These are phyloP conservation scores for Solenopsis fugax DNA, from an alignment of 1,140 invertebrate species.

Conservation along the genomic window DNA sequence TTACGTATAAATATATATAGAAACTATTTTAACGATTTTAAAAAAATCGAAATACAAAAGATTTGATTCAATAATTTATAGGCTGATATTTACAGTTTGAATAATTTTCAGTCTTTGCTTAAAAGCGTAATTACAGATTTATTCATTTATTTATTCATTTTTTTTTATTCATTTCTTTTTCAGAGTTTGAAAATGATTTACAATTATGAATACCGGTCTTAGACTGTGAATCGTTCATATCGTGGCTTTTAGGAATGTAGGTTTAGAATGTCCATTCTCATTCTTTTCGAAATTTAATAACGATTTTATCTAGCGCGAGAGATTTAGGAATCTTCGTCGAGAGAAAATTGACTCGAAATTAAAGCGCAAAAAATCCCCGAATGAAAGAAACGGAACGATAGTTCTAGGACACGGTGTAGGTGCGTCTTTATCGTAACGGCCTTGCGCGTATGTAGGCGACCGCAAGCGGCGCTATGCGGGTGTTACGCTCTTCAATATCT, in stretches of 20 bases:
- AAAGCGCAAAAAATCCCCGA: not conserved
- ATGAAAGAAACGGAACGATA: not conserved
- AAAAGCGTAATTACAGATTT: too few relatives aligned
- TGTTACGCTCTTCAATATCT: constrained; percentile 65
- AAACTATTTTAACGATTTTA: too few relatives aligned
- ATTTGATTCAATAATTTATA: not conserved
- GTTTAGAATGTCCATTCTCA: not conserved
- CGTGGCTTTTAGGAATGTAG: too few relatives aligned
- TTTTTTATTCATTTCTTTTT: too few relatives aligned
- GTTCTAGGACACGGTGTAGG: constrained; percentile 36
- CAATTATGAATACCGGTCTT: too few relatives aligned
- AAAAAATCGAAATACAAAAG: not conserved
- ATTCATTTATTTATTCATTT: too few relatives aligned
- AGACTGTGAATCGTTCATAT: too few relatives aligned
- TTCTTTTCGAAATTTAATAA: not conserved
- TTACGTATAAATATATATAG: not conserved
- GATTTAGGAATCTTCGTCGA: not conserved
- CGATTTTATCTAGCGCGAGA: not conserved
- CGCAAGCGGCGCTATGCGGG: constrained; percentile 66
- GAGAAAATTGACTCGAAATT: not conserved
- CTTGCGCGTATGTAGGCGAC: constrained; percentile 71
- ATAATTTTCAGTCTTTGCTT: too few relatives aligned
- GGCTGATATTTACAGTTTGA: too few relatives aligned
- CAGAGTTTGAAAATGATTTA: not conserved
- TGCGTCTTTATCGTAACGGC: constrained; percentile 71